A percentile compares a stretch with the other conserved stretches of the same genome.
Conservation (phyloP, 2,888 invertebrate species). For the Tenodera sinensis region DNA sequence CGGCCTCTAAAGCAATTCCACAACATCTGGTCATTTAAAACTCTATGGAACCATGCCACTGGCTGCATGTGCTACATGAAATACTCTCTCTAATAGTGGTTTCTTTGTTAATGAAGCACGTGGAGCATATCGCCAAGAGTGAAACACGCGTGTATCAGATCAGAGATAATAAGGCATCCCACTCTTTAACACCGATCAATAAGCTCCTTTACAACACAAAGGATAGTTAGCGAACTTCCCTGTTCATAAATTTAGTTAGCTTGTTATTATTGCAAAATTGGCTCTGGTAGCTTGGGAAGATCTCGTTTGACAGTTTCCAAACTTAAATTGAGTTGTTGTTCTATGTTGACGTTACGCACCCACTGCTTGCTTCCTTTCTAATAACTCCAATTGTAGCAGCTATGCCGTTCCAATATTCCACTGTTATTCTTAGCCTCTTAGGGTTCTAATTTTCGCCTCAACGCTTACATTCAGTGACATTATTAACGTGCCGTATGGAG, state of each 20-base stretch:
- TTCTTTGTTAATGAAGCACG: neutral
- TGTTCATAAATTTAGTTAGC: neutral
- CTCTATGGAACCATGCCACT: no score
- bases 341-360: neutral
- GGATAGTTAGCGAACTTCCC: neutral
- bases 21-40: no score
- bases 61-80: no score
- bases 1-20: no score
- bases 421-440: neutral
- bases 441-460: no score
- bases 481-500: no score
- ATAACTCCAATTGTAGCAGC: neutral
- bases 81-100: no score
- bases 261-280: neutral
- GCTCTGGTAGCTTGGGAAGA: neutral
- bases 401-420: neutral
- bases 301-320: neutral
- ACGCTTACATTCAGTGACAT: no score
- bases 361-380: neutral
- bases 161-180: neutral
- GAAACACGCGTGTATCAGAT: neutral
- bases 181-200: neutral
- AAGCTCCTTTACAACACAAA: neutral
- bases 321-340: neutral
- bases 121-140: neutral